phyloP scores from a whole-genome alignment of 2,113 vertebrate genomes.

The Catharus bicknelli region DNA sequence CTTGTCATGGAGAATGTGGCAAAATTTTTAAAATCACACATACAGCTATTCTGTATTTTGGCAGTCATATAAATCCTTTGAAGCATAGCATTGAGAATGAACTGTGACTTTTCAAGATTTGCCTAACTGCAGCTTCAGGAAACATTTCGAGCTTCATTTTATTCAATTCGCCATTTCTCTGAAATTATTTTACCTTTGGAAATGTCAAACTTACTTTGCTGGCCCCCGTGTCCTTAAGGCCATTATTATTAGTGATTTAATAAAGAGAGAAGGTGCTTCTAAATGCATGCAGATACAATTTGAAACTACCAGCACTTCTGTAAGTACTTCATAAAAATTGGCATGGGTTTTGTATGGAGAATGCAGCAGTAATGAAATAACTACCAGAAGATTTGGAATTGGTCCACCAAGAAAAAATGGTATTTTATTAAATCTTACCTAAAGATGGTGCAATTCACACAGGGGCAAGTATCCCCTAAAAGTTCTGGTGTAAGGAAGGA shows the following conservation, averaged over 20 bases:
- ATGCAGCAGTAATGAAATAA: neutral
- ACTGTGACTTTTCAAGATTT: neutral
- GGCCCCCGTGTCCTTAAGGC: neutral
- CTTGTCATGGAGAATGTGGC: neutral
- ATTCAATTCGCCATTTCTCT: neutral
- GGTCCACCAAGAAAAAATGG: neutral
- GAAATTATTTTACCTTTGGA: neutral
- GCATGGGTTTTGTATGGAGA: neutral
- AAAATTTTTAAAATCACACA: neutral
- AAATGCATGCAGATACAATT: neutral
- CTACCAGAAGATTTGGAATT: neutral
- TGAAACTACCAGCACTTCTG: neutral
- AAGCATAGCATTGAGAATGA: neutral
- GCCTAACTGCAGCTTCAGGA: neutral
- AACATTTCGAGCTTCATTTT: neutral
- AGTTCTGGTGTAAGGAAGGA: neutral
- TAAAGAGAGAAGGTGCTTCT: slow-evolving; percentile 1
- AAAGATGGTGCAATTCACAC: neutral
- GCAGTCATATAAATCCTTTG: neutral
- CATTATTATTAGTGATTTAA: neutral
- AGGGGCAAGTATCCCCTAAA: neutral
- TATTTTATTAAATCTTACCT: neutral
- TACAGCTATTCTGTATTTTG: neutral
- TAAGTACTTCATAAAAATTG: neutral
- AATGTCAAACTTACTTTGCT: neutral